These are phyloP conservation scores for Setophaga coronata DNA, from an alignment of 2,113 vertebrate genomes.

Conservation along the genomic window DNA sequence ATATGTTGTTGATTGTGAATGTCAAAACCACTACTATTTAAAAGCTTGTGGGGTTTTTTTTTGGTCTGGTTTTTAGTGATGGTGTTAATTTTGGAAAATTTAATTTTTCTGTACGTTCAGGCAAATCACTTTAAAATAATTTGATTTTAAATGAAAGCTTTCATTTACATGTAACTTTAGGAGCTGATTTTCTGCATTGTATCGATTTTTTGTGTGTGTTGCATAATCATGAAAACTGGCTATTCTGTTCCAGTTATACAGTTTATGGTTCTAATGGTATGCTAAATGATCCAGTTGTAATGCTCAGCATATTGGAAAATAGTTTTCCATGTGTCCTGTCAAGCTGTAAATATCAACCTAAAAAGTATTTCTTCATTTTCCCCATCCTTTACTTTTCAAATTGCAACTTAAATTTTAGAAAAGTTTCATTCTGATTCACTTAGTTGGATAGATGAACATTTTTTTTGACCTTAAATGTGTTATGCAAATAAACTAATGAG, in stretches of 20 bases:
- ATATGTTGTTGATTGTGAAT: neutral
- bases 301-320: slow-evolving; percentile 14
- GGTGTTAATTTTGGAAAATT: neutral
- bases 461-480: neutral
- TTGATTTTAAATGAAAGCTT: neutral
- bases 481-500: neutral
- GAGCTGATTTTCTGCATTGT: neutral
- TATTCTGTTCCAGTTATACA: neutral
- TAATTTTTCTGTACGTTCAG: neutral
- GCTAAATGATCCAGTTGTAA: slow-evolving; percentile 13
- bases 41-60: neutral
- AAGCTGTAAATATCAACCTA: neutral
- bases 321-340: neutral
- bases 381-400: neutral
- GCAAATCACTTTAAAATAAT: neutral
- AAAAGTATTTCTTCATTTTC: neutral
- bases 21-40: neutral
- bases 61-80: neutral
- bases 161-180: neutral
- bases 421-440: neutral
- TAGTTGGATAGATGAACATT: neutral
- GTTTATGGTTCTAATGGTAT: neutral
- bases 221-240: neutral
- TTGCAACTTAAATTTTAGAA: neutral
- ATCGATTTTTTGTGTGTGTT: neutral